A percentile compares a stretch with the other conserved stretches of the same genome.
These are phyloP conservation scores for Panthera uncia DNA, from an alignment of 2,113 vertebrate genomes.

Conservation along the genomic window DNA sequence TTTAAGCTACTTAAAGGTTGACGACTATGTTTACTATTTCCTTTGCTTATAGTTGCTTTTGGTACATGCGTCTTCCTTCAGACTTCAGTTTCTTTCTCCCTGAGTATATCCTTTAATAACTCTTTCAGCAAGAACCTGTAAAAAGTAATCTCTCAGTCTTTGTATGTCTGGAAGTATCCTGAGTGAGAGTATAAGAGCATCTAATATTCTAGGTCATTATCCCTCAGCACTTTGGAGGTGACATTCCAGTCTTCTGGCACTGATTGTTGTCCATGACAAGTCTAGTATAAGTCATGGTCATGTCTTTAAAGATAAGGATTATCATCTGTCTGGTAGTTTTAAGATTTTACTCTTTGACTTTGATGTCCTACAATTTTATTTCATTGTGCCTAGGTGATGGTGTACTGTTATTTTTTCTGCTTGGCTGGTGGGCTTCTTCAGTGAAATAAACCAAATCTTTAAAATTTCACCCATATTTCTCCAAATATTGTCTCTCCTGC, in stretches of 20 bases:
- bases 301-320: slow-evolving; percentile 10
- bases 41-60: neutral
- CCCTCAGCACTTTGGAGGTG: neutral
- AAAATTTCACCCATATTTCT: neutral
- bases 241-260: neutral
- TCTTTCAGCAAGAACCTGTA: neutral
- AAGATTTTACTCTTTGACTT: neutral
- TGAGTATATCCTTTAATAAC: neutral
- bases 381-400: neutral
- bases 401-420: neutral
- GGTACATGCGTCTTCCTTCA: neutral
- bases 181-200: neutral
- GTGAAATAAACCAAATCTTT: neutral
- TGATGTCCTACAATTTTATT: neutral
- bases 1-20: neutral
- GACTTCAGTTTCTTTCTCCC: neutral
- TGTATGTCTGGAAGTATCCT: neutral
- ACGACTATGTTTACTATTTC: neutral
- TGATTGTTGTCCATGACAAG: neutral
- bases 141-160: neutral
- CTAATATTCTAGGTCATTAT: neutral
- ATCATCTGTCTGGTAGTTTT: neutral
- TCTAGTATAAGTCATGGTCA: neutral
- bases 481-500: neutral
- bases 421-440: neutral